A percentile compares a stretch with the other conserved stretches of the same genome.
These are phyloP conservation scores for Argyresthia goedartella DNA, from an alignment of 2,888 invertebrate species.

Conservation along the genomic window DNA sequence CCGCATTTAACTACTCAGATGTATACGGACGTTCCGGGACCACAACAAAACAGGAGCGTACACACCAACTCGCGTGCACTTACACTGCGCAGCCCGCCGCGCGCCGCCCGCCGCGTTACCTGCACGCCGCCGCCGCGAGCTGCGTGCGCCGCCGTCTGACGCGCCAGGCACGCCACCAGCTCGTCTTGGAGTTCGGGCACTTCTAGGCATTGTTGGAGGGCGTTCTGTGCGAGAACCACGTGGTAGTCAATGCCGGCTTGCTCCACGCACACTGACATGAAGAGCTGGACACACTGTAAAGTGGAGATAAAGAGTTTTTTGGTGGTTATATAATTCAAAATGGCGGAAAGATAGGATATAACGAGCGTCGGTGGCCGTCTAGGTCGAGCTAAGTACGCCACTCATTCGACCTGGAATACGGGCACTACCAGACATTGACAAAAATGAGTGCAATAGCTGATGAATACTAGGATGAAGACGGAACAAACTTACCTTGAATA, in stretches of 20 bases:
- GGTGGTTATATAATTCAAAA: too few relatives aligned
- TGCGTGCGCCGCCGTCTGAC: constrained; percentile 91
- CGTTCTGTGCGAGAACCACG: constrained; percentile 96
- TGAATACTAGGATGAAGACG: not conserved
- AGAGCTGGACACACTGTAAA: constrained; percentile 89
- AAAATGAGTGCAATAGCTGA: too few relatives aligned
- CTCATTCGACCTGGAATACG: too few relatives aligned
- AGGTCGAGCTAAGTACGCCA: too few relatives aligned
- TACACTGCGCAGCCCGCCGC: constrained; percentile 52
- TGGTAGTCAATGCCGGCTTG: constrained; percentile 97
- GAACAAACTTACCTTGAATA: constrained; percentile 94
- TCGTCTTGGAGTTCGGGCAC: constrained; percentile 93
- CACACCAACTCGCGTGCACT: constrained; percentile 22
- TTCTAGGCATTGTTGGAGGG: constrained; percentile 92
- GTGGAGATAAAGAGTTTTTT: not conserved
- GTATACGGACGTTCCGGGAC: too few relatives aligned
- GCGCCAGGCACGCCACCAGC: constrained; percentile 90
- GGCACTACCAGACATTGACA: too few relatives aligned
- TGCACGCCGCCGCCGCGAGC: constrained; percentile 87
- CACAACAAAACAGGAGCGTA: not conserved
- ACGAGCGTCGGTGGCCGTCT: too few relatives aligned
- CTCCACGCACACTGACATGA: constrained; percentile 96
- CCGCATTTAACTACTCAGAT: too few relatives aligned
- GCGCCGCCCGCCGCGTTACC: constrained; percentile 74
- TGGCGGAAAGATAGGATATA: too few relatives aligned